Evolutionary conservation across 2,797 vertebrate species (phyloP).

Genomic region (Melanotaenia maccullochi): DNA sequence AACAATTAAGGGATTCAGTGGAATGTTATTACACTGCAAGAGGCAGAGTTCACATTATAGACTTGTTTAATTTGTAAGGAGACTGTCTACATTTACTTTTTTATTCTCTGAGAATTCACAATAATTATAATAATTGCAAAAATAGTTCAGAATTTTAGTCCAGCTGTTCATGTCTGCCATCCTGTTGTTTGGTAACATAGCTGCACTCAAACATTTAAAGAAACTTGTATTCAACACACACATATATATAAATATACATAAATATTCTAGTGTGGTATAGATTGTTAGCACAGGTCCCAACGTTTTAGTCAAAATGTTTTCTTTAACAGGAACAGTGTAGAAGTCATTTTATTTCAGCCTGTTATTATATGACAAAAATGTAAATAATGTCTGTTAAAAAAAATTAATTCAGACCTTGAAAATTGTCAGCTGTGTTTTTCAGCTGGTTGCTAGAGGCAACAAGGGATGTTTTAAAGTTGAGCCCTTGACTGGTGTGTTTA

Average conservation of each 20-base stretch:
- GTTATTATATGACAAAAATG: not conserved
- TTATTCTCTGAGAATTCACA: too few relatives aligned
- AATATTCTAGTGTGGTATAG: not conserved
- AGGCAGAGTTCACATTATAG: not conserved
- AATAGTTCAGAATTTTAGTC: too few relatives aligned
- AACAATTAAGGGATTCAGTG: not conserved
- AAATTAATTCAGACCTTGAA: slow-evolving; percentile 11
- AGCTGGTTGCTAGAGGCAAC: slow-evolving; percentile 27
- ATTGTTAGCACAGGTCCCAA: not conserved
- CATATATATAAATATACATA: too few relatives aligned
- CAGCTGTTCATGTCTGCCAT: too few relatives aligned
- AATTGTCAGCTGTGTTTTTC: slow-evolving; percentile 11
- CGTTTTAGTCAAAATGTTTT: not conserved
- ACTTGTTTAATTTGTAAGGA: not conserved
- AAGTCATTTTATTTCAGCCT: not conserved
- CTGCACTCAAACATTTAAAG: not conserved
- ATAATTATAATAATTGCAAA: too few relatives aligned
- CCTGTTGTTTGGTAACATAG: too few relatives aligned
- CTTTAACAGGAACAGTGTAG: too few relatives aligned
- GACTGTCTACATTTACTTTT: not conserved
- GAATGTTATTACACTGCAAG: not conserved
- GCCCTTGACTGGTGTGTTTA: slow-evolving; percentile 13
- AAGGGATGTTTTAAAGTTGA: slow-evolving; percentile 8
- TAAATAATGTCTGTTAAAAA: slow-evolving; percentile 17
- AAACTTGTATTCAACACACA: not conserved